These are phyloP conservation scores for Terebella lapidaria DNA, from an alignment of 2,888 invertebrate species.

Conservation along the genomic window DNA sequence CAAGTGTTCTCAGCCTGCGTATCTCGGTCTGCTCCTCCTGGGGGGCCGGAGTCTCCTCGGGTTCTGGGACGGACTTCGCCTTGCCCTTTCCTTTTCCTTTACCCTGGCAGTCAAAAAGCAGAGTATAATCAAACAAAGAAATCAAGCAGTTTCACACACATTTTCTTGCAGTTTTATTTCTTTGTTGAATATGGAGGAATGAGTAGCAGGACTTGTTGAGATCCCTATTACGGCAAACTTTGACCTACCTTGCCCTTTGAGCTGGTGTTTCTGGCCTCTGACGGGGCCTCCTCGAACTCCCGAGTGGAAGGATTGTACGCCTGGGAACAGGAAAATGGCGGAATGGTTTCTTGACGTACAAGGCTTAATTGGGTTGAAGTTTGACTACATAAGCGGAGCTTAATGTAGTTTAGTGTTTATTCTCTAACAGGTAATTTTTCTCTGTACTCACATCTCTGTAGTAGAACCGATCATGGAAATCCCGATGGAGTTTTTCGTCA, in stretches of 20 bases:
- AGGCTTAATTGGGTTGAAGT: too few relatives aligned
- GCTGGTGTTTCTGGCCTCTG: constrained; percentile 53
- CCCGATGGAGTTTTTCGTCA: constrained; percentile 62
- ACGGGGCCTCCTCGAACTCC: constrained; percentile 63
- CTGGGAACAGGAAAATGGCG: constrained; percentile 44
- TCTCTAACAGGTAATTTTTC: too few relatives aligned
- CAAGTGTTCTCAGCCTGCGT: constrained; percentile 64
- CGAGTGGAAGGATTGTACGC: constrained; percentile 62
- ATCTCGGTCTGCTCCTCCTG: constrained; percentile 26
- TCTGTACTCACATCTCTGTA: constrained; percentile 59
- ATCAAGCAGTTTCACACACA: too few relatives aligned
- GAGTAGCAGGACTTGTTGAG: too few relatives aligned
- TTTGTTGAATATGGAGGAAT: too few relatives aligned
- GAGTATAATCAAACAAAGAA: too few relatives aligned
- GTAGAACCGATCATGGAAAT: constrained; percentile 70
- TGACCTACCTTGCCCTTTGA: background rate
- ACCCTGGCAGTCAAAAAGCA: constrained; percentile 52
- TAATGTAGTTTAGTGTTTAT: too few relatives aligned
- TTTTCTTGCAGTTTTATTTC: too few relatives aligned
- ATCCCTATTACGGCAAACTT: too few relatives aligned
- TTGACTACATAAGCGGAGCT: too few relatives aligned
- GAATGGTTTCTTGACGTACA: too few relatives aligned
- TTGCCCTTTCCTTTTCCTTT: constrained; percentile 69
- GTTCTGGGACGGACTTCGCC: constrained; percentile 55
- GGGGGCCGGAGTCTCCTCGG: background rate